These are phyloP conservation scores for Cyrtodaria siliqua DNA, from an alignment of 2,888 invertebrate species.

Conservation along the genomic window DNA sequence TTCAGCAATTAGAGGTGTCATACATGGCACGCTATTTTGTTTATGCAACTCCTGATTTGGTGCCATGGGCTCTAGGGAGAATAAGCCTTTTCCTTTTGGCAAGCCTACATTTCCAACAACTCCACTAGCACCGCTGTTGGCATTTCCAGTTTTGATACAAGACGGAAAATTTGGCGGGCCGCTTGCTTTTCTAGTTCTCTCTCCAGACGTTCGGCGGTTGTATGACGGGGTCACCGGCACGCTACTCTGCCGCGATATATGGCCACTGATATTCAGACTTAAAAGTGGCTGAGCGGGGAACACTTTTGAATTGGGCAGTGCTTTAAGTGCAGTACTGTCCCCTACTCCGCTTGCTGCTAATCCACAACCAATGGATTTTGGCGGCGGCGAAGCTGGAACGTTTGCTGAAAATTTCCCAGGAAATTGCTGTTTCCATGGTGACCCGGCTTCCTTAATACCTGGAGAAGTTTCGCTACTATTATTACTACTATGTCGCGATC, in stretches of 20 bases:
- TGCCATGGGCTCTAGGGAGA: slow-evolving; percentile 30
- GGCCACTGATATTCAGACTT: not conserved
- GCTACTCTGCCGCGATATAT: slow-evolving; percentile 48
- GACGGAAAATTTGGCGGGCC: slow-evolving; percentile 35
- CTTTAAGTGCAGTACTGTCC: not conserved
- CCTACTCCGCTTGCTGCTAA: not conserved
- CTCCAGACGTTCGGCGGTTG: slow-evolving; percentile 22
- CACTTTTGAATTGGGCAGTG: not conserved
- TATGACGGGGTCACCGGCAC: slow-evolving; percentile 34
- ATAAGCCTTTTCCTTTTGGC: slow-evolving; percentile 5
- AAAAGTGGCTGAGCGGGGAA: not conserved
- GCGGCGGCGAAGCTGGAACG: not conserved
- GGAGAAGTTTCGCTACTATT: not conserved
- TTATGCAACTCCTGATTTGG: slow-evolving; percentile 59
- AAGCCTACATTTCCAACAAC: slow-evolving; percentile 3
- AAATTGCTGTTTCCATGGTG: slow-evolving; percentile 32
- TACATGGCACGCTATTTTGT: slow-evolving; percentile 64
- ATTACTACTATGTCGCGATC: slow-evolving; percentile 23
- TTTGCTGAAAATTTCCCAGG: slow-evolving; percentile 15
- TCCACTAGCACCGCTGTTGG: slow-evolving; percentile 19
- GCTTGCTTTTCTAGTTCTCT: slow-evolving; percentile 51
- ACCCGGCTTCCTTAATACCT: slow-evolving; percentile 16
- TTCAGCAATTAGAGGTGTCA: slow-evolving; percentile 42
- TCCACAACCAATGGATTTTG: not conserved
- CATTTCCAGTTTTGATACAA: slow-evolving; percentile 21